A percentile compares a stretch with the other conserved stretches of the same genome.
Evolutionary conservation across 2,113 vertebrate genomes (phyloP).

Genomic region (Antechinus stuartii): DNA sequence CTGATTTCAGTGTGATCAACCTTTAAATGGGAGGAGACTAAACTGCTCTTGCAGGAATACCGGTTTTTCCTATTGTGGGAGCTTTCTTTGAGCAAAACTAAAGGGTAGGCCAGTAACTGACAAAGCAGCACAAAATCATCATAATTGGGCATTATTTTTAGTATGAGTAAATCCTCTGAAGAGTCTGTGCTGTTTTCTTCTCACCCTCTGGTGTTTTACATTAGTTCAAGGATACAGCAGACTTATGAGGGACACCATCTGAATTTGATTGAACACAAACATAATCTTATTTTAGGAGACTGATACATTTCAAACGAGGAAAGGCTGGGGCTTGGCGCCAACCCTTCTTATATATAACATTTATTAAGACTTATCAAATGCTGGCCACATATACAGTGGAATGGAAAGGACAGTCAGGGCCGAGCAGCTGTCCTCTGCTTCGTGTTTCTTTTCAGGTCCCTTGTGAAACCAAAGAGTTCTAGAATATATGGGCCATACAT

Average conservation of each 20-base stretch:
- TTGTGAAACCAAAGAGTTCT: slow-evolving; percentile 8
- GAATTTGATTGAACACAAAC: slow-evolving; percentile 69
- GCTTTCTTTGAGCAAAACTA: slow-evolving; percentile 62
- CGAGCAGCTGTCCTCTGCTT: slow-evolving; percentile 36
- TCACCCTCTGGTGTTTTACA: slow-evolving; percentile 57
- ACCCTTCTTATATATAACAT: slow-evolving; percentile 60
- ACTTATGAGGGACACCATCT: slow-evolving; percentile 51
- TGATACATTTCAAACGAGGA: slow-evolving; percentile 60
- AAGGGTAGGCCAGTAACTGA: slow-evolving; percentile 26
- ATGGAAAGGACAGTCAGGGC: slow-evolving; percentile 40
- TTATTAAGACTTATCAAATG: slow-evolving; percentile 70
- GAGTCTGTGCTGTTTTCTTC: slow-evolving; percentile 6
- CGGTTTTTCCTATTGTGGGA: slow-evolving; percentile 36
- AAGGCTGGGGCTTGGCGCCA: slow-evolving; percentile 21
- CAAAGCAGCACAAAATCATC: background rate
- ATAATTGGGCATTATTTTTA: slow-evolving; percentile 32
- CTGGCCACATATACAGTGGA: slow-evolving; percentile 51
- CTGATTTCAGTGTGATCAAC: slow-evolving; percentile 43
- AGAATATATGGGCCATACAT: background rate
- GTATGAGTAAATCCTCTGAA: slow-evolving; percentile 18
- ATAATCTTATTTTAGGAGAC: slow-evolving; percentile 68
- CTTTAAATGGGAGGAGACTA: slow-evolving; percentile 5
- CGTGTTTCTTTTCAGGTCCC: slow-evolving; percentile 8
- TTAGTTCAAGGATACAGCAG: slow-evolving; percentile 67
- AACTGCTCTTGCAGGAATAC: slow-evolving; percentile 46